phyloP scores from a whole-genome alignment of 2,797 vertebrate genomes.

The Diceros bicornis region DNA sequence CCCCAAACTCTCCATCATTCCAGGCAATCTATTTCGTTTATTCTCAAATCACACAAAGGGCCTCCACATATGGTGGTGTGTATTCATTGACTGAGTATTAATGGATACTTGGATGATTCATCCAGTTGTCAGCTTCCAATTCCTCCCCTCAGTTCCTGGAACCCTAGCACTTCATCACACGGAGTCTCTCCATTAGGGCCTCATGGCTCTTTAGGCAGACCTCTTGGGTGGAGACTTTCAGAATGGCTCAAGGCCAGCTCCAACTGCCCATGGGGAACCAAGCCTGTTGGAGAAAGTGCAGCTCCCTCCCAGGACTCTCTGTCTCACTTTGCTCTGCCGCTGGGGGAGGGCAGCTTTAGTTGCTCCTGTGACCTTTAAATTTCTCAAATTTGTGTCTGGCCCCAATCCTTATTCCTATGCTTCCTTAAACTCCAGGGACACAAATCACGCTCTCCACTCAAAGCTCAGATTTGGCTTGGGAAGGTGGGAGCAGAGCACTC shows the following conservation, averaged over 20 bases:
- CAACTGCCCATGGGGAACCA: background rate
- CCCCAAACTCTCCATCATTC: background rate
- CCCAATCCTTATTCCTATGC: background rate
- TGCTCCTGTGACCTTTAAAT: background rate
- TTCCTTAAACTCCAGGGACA: background rate
- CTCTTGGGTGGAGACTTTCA: background rate
- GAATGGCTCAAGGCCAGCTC: background rate
- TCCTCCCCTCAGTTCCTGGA: background rate
- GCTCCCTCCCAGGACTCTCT: background rate
- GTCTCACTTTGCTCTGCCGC: background rate
- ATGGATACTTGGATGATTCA: background rate
- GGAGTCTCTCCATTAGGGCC: background rate
- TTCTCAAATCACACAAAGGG: background rate
- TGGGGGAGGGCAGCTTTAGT: background rate
- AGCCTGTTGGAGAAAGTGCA: background rate
- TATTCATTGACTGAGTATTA: background rate
- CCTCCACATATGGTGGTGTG: background rate
- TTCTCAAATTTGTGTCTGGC: background rate
- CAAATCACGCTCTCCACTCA: background rate
- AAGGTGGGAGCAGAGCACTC: background rate
- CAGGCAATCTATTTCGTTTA: background rate
- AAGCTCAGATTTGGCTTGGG: background rate
- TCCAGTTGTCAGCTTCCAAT: background rate
- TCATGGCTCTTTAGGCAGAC: background rate
- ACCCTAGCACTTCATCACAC: background rate